Evolutionary conservation across 2,888 invertebrate species (phyloP), one percentile per base, ranked within the genome.

Genomic region (Diadromus collaris): DNA sequence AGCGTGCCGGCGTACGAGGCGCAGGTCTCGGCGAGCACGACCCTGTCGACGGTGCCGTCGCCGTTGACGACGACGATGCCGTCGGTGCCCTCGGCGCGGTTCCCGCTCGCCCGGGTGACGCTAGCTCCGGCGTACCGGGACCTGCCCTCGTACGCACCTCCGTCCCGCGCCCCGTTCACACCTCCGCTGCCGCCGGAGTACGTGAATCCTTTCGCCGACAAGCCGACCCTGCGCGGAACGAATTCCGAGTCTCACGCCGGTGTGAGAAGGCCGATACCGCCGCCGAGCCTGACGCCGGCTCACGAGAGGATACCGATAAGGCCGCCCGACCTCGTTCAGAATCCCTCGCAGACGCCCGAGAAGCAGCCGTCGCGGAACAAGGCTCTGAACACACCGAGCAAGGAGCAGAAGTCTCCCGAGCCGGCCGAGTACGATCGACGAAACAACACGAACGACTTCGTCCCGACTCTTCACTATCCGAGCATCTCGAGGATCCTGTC

Each of bases 171-270:
- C 27, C 95, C 96, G 90, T 95, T 95, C 91, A 97, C 97, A 0
- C 97, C 97, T 1, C 96, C 96, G 0, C 90, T 97, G 82, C 97
- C 96, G 16, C 96, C 96, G 9, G 96, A 96, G 90, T 96, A 95
- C 88, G 93, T 94, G 80, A 96, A 96, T 91, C 96, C 97, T 0
- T 97, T 97, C 88, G 96, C 96, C n/a, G 96, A 97, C 89, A 97
- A 96, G 90, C 97, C 97, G 68, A 97, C 97, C 61, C 92, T 97
- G 77, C 93, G 97, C 86, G 96, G 95, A 85, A 92, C 94, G n/a
- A 93, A 94, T 84, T 93, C 93, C 44, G 94, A 94, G 56, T 91
- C 91, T 2, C 89, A 90, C 74, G 79, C 87, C 9, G 85, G 84
- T 1, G 81, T 83, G 0, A 92, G 96, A 81, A 93, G 96, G 82